These are phyloP conservation scores for Bimastos eiseni DNA, from an alignment of 2,888 invertebrate species.

Conservation along the genomic window DNA sequence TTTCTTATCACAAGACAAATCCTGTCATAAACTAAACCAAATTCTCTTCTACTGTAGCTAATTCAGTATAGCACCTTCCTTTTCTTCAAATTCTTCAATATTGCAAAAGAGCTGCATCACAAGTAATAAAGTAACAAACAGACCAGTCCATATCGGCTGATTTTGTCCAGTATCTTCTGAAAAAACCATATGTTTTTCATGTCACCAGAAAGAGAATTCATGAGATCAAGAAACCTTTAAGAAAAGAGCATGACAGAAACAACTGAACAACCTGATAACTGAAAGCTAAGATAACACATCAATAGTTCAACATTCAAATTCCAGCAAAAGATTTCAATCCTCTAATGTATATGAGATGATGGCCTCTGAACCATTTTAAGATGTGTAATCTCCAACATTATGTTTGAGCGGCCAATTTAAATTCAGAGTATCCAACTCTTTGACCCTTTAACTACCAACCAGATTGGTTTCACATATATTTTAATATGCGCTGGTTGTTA, in stretches of 20 bases:
- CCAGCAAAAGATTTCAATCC: neutral
- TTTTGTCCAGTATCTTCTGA: constrained; percentile 52
- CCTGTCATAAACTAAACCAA: too few relatives aligned
- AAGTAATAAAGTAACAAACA: neutral
- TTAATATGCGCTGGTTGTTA: too few relatives aligned
- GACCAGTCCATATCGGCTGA: constrained; percentile 57
- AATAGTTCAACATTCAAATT: neutral
- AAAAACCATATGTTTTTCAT: constrained; percentile 55
- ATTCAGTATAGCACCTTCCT: too few relatives aligned
- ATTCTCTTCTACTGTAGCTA: too few relatives aligned
- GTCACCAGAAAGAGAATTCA: constrained; percentile 50
- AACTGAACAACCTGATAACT: neutral
- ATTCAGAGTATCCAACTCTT: neutral
- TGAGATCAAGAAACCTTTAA: constrained; percentile 55
- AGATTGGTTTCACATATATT: too few relatives aligned
- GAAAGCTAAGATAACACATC: neutral
- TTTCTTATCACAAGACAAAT: too few relatives aligned
- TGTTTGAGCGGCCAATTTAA: too few relatives aligned
- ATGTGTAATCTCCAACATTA: too few relatives aligned
- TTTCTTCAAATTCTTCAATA: too few relatives aligned
- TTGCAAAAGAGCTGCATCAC: neutral
- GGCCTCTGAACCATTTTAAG: too few relatives aligned
- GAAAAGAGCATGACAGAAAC: neutral
- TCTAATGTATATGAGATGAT: neutral
- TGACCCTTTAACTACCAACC: too few relatives aligned